Evolutionary conservation across 2,797 vertebrate genomes (phyloP).

Genomic region (Lagorchestes hirsutus): DNA sequence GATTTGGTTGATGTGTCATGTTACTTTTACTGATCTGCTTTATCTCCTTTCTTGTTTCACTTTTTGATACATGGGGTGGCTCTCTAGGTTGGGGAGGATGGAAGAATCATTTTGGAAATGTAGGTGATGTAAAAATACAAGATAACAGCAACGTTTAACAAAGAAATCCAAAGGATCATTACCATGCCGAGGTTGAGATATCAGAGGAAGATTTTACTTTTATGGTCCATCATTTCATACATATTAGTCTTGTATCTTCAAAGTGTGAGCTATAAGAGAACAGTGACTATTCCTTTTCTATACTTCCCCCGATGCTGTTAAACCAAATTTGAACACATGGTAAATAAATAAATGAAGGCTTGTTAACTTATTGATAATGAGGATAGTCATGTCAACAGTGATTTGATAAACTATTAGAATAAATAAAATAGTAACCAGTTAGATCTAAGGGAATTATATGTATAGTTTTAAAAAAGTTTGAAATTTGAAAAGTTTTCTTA

Average conservation of each 20-base stretch:
- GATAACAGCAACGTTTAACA: not conserved
- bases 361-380: not conserved
- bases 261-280: not conserved
- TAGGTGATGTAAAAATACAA: not conserved
- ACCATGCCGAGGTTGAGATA: not conserved
- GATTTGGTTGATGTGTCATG: not conserved
- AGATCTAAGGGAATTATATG: conserved; percentile 23
- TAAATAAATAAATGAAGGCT: not conserved
- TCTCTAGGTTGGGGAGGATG: not conserved
- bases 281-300: not conserved
- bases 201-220: not conserved
- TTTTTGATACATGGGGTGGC: not conserved
- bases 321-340: not conserved
- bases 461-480: conserved; percentile 56
- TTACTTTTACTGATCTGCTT: not conserved
- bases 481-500: conserved; percentile 51
- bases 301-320: not conserved
- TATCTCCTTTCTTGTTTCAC: not conserved
- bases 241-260: not conserved
- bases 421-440: conserved; percentile 12
- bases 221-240: not conserved
- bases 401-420: conserved; percentile 19
- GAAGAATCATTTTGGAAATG: not conserved
- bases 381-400: not conserved
- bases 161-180: not conserved